Base-by-base conservation (phyloP, 2,888 invertebrate species). In the Acleris holmiana region DNA sequence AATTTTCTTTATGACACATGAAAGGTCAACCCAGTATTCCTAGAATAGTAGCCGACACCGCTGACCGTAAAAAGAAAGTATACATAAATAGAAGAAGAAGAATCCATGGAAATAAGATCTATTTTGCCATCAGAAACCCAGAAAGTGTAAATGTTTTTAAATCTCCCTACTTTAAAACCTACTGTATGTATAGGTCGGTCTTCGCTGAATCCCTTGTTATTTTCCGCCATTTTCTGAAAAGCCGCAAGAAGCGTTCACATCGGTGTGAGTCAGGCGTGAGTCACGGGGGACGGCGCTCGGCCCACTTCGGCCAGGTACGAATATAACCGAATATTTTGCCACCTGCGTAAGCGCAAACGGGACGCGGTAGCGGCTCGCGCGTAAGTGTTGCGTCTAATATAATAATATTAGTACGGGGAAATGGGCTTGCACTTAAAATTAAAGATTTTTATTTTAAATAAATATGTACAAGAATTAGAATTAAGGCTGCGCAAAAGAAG, bases 281-380 rank as follows among this genome's bases (percentile, higher is more conserved):
- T 57, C 61, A 66, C 61, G 66, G 73, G 76, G 72, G 75, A 80
- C 73, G 78, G 78, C 82, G 76, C 73, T 84, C 86, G 88, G 74
- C 87, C 90, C 86, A 91, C 85, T 88, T 89, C 75, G 76, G 76
- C 73, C 85, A 86, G 84, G 88, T 87, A 90, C 89, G 76, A 82
- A 90, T 89, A 89, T 91, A 91, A 86, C 85, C 79, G 85, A 89
- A 90, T 89, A 89, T 81, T 83, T 86, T 84, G 78, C 83, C 89
- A 89, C 90, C 90, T 90, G 91, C 85, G 84, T 78, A 69, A 66
- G 75, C 77, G 76, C 71, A 76, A 77, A 79, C 76, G 77, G 79
- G 79, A 75, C 84, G 51, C 69, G 69, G 82, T 70, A 80, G 79
- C 71, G 69, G 75, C 79, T 69, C 46, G 66, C 44, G 65, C 73